Evolutionary conservation across 2,888 invertebrate species (phyloP), one percentile per base, ranked within the genome.

Genomic region (Xestia ashworthii): DNA sequence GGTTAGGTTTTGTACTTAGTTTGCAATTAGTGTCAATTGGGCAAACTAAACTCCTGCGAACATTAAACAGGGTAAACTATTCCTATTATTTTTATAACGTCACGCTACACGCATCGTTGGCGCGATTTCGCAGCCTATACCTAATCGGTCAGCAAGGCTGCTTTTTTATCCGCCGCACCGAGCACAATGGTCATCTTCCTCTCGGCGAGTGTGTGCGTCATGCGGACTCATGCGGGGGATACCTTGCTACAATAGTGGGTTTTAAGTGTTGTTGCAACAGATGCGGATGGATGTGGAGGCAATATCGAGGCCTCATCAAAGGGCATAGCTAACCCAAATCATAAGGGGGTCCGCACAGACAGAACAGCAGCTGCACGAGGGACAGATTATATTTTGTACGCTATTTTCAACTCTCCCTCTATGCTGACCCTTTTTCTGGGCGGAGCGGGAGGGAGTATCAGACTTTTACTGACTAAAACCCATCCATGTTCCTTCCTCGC

Each of bases 1-100:
- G 48, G 22, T 65, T 65, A 58, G 6, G 14, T 65, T 58, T 73
- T 62, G 67, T 46, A 32, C 32, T 32, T 32, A 11, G 46, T 60
- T 79, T 66, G 62, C 67, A 77, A 82, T 82, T 82, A 82, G 65
- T 76, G 66, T 66, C 81, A 81, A 75, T 70, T 80, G 75, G 53
- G 22, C 69, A n/a, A 78, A 67, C 60, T 62, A 41, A 68, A 82
- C 72, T 73, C 72, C 72, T 78, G 78, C 81, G 53, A 48, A 76
- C 38, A 58, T 69, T 62, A 80, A 74, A 69, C 44, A 66, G 44
- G 44, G 58, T 74, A 70, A 74, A 60, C 65, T 48, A 75, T 76
- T 81, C 55, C 19, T 67, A 41, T 62, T 55, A 80, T 68, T 64
- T 32, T 50, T 48, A 48, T 4, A 55, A 44, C 32, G 48, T 74